Evolutionary conservation across 1,140 invertebrate species (phyloP), one percentile per base, ranked within the genome.

Genomic region (Parasteatoda tepidariorum): DNA sequence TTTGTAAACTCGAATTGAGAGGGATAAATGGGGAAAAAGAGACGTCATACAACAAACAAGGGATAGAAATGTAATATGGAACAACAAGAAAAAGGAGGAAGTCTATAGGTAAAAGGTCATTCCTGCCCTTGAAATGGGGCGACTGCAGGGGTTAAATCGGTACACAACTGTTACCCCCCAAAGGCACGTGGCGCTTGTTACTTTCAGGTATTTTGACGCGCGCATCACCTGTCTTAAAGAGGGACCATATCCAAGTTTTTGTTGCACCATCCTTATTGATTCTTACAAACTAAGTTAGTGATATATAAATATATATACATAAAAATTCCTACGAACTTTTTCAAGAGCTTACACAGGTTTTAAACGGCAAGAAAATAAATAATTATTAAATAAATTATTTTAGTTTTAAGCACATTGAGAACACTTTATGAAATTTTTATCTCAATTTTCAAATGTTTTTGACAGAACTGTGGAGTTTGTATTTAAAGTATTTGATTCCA

Each of bases 111-210:
- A 61, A 26, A 30, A 61, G 59, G 59, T 61, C 59, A 30, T n/a
- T 24, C 59, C 59, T 61, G 59, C 22, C 59, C 59, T 61, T 61
- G 59, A 61, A 61, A 61, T 24, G 59, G 59, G 59, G 59, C 59
- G 59, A 61, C 13, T 24, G 59, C 22, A 7, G 59, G 59, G 59
- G 22, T 61, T 26, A 61, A 61, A n/a, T 22, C 28, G 3, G 22
- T 11, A 61, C 59, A 61, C 22, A 61, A 61, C 28, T 11, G 18
- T 24, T 24, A 22, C 22, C 28, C 59, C 59, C 59, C 59, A 13
- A 22, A 61, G 59, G 28, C 59, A 61, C 59, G 59, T 61, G 59
- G 59, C 59, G 2, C 7, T 9, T 9, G 57, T 28, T 4, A 18
- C 4, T 30, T 2, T 24, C 59, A 61, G 59, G 11, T 13, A 11